Conservation (phyloP, 1,140 invertebrate species). For the Bombus haemorrhoidalis region DNA sequence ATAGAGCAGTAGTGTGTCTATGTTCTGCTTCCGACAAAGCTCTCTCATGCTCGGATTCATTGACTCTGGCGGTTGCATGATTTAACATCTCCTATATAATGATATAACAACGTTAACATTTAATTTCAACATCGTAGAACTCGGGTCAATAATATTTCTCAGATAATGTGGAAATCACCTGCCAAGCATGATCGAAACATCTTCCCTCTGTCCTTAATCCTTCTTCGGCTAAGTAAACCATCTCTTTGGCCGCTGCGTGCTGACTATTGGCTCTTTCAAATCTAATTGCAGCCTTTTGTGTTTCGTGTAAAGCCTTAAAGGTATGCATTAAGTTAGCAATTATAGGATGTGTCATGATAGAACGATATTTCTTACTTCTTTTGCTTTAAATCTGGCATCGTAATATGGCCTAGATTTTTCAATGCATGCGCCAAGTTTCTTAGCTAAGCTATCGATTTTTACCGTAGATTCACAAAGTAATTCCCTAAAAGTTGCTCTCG, state of each 20-base stretch:
- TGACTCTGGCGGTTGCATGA: slow-evolving; percentile 95
- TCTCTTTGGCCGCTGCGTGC: slow-evolving; percentile 97
- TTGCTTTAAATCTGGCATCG: slow-evolving; percentile 90
- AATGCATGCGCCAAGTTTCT: slow-evolving; percentile 93
- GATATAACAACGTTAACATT: neutral
- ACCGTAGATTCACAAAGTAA: slow-evolving; percentile 93
- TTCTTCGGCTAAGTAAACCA: slow-evolving; percentile 95
- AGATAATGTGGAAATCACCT: slow-evolving; percentile 79
- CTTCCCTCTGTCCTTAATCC: slow-evolving; percentile 87
- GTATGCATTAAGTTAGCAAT: neutral
- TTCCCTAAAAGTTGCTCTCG: slow-evolving; percentile 91
- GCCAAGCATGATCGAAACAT: slow-evolving; percentile 95
- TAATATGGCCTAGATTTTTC: slow-evolving; percentile 96
- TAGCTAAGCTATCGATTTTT: slow-evolving; percentile 91
- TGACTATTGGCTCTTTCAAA: slow-evolving; percentile 96
- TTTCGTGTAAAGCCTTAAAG: slow-evolving; percentile 84
- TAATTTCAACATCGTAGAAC: neutral
- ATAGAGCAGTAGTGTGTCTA: slow-evolving; percentile 84
- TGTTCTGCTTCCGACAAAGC: slow-evolving; percentile 88
- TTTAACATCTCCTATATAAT: slow-evolving; percentile 93
- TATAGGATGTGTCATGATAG: neutral
- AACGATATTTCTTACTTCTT: slow-evolving; percentile 85
- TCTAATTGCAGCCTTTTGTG: slow-evolving; percentile 93
- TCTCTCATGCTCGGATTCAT: slow-evolving; percentile 88
- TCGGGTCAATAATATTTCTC: neutral